phyloP scores from a whole-genome alignment of 2,888 invertebrate genomes.

The Terebella lapidaria region DNA sequence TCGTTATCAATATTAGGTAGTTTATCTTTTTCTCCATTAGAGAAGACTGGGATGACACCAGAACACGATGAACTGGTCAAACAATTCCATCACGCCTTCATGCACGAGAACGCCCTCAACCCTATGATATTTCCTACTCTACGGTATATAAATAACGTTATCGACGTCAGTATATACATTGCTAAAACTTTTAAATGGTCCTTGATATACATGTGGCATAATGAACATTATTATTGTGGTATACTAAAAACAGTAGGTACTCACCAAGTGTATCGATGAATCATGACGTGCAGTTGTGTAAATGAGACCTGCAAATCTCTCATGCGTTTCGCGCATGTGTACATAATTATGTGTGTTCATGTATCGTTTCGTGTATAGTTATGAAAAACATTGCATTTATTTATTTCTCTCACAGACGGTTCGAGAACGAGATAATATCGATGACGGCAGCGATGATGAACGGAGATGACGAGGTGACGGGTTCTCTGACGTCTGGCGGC shows the following conservation, averaged over 20 bases:
- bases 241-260: background rate
- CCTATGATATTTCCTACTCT: conserved; percentile 46
- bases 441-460: conserved; percentile 47
- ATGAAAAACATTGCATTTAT: no score
- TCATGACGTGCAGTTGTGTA: background rate
- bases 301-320: no score
- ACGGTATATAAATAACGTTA: conserved; percentile 29
- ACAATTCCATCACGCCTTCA: conserved; percentile 40
- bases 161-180: no score
- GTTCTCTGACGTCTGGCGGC: conserved; percentile 48
- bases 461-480: conserved; percentile 37
- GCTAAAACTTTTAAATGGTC: no score
- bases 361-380: no score
- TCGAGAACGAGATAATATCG: conserved; percentile 44
- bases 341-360: no score
- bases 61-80: conserved; percentile 41
- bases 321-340: no score
- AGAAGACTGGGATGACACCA: conserved; percentile 34
- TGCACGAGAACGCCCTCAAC: conserved; percentile 48
- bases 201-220: background rate
- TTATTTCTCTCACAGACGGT: conserved; percentile 32
- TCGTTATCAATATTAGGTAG: no score
- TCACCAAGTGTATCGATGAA: background rate
- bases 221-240: no score
- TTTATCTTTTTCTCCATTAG: conserved; percentile 26